phyloP scores from a whole-genome alignment of 2,113 vertebrate genomes.

The Albula goreensis region DNA sequence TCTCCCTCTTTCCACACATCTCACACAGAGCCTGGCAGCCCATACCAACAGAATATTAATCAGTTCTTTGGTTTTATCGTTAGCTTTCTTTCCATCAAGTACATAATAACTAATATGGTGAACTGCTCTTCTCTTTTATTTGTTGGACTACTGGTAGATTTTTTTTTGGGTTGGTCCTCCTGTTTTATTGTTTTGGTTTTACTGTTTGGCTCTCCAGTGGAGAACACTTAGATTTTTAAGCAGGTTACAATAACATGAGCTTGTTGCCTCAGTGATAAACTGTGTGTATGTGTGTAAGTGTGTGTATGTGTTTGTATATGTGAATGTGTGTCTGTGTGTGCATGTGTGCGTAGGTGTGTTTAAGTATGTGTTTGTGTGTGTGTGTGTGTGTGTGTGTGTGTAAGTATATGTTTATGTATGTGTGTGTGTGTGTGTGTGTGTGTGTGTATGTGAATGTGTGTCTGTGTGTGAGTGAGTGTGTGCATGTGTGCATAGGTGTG shows the following conservation, averaged over 20 bases:
- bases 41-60: neutral
- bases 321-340: neutral
- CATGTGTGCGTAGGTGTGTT: neutral
- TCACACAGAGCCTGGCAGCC: neutral
- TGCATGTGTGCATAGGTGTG: neutral
- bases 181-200: neutral
- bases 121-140: neutral
- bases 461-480: neutral
- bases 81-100: neutral
- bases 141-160: neutral
- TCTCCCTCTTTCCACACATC: neutral
- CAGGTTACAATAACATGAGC: neutral
- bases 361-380: neutral
- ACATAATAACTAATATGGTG: conserved; percentile 8
- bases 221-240: neutral
- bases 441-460: neutral
- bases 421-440: neutral
- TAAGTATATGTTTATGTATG: neutral
- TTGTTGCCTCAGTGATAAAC: neutral
- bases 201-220: neutral
- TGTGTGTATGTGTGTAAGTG: neutral
- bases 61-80: neutral
- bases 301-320: neutral
- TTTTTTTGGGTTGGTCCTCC: neutral
- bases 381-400: neutral